phyloP scores from a whole-genome alignment of 2,888 invertebrate genomes.

The Xylota sylvarum region DNA sequence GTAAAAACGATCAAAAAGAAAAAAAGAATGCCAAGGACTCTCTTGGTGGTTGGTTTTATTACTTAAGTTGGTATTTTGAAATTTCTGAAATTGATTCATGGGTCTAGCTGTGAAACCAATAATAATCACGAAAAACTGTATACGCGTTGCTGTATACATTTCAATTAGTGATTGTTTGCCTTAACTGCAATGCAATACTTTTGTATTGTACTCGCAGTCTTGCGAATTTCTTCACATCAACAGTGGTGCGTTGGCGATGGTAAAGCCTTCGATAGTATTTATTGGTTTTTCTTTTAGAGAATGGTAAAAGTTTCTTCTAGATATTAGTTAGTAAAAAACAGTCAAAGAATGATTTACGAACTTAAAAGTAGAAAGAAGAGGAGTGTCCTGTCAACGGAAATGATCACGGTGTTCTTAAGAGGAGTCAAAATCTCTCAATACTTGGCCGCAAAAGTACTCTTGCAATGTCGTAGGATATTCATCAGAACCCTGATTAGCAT shows the following conservation, averaged over 20 bases:
- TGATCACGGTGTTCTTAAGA: too few species aligned
- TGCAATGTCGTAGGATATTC: too few species aligned
- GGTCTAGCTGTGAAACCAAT: constrained; percentile 23
- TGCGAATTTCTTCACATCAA: constrained; percentile 22
- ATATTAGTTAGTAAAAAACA: too few species aligned
- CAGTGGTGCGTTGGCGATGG: neutral
- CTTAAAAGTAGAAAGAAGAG: too few species aligned
- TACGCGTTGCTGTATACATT: constrained; percentile 30
- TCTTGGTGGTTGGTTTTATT: constrained; percentile 23
- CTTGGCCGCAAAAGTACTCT: too few species aligned
- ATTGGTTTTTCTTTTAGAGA: neutral
- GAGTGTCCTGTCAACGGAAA: too few species aligned
- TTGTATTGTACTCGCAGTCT: neutral
- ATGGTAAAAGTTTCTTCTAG: neutral
- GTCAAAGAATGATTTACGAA: too few species aligned
- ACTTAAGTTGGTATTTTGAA: constrained; percentile 36
- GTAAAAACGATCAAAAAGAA: neutral
- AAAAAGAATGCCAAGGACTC: constrained; percentile 46
- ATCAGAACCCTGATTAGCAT: too few species aligned
- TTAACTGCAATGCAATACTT: constrained; percentile 9
- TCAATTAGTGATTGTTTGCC: constrained; percentile 48
- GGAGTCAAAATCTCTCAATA: too few species aligned
- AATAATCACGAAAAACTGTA: constrained; percentile 20
- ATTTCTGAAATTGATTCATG: constrained; percentile 49
- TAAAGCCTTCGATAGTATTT: neutral